Evolutionary conservation across 2,797 vertebrate genomes (phyloP), one percentile per base, ranked within the genome.

Genomic region (Hipposideros larvatus): DNA sequence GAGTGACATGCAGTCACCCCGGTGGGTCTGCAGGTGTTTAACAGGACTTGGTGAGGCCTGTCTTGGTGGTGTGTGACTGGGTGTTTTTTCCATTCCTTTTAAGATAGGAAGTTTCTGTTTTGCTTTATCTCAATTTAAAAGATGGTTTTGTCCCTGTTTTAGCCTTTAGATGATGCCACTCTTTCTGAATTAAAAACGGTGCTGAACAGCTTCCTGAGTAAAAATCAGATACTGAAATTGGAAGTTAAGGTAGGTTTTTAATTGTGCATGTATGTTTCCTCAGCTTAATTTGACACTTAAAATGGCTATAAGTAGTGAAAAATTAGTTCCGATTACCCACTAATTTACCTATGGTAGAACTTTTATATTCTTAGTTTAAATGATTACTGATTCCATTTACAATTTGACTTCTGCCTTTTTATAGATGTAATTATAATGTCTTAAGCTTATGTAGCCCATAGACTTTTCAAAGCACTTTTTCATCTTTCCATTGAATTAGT

Each of bases 221-320:
- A 99, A 98, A 99, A 99, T 96, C 99, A 99, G 95, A 97, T 99
- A 2, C 97, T 99, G 98, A 99, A 99, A 97, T 98, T 99, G 97
- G 99, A 99, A 96, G 98, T 99, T 80, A 99, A 99, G 99, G 99
- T 99, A 98, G 13, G 98, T 53, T 43, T 84, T 57, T 86, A 59
- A 79, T 94, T 75, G 3, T 3, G 4, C 65, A 2, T 24, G 59
- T 43, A 15, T 34, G 46, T 75, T 75, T 66, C 31, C 61, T 61
- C 9, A 0, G 24, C 11, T 43, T 74, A 28, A 21, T 34, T 16
- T 57, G 43, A 66, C 70, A 13, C 24, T 74, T 16, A 15, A 24
- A 41, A 7, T 73, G 31, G 14, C 43, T 87, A 13, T 5, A 16
- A 46, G 26, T 26, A 22, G 16, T 74, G 87, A 63, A 43, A 75